Percentiles rank a stretch among this genome's conserved stretches.
Evolutionary conservation across 2,113 vertebrate genomes (phyloP).

Genomic region (Ploceus nigricollis): DNA sequence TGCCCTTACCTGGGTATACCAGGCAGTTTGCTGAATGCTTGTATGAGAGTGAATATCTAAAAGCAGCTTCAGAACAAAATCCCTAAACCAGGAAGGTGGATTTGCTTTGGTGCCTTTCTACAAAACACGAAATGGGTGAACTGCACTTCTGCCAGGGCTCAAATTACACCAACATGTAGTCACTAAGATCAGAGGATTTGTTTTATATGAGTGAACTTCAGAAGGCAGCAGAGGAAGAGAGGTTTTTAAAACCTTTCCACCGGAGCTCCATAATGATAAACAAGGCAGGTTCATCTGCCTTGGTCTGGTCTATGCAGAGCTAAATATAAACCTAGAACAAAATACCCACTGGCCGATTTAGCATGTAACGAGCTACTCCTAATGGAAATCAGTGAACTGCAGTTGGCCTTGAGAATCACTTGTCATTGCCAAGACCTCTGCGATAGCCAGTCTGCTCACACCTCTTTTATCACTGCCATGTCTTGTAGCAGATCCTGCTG

Average conservation of each 20-base stretch:
- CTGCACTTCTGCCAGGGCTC: background rate
- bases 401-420: slow-evolving; percentile 14
- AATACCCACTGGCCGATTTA: background rate
- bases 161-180: background rate
- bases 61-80: background rate
- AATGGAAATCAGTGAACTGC: slow-evolving; percentile 6
- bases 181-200: background rate
- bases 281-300: background rate
- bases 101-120: slow-evolving; percentile 16
- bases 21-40: background rate
- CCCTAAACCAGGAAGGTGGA: background rate
- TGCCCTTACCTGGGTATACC: background rate
- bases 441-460: background rate
- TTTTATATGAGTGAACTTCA: background rate
- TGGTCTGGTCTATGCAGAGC: background rate
- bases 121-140: background rate
- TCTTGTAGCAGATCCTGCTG: background rate
- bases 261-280: background rate
- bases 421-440: slow-evolving; percentile 25
- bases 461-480: background rate
- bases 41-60: background rate
- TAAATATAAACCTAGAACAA: background rate
- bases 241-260: background rate
- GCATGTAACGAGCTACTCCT: slow-evolving; percentile 12
- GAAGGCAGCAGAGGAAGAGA: background rate